Percentiles rank a stretch among this genome's conserved stretches.
These are phyloP conservation scores for Bombyx huttoni DNA, from an alignment of 2,888 invertebrate species.

Conservation along the genomic window DNA sequence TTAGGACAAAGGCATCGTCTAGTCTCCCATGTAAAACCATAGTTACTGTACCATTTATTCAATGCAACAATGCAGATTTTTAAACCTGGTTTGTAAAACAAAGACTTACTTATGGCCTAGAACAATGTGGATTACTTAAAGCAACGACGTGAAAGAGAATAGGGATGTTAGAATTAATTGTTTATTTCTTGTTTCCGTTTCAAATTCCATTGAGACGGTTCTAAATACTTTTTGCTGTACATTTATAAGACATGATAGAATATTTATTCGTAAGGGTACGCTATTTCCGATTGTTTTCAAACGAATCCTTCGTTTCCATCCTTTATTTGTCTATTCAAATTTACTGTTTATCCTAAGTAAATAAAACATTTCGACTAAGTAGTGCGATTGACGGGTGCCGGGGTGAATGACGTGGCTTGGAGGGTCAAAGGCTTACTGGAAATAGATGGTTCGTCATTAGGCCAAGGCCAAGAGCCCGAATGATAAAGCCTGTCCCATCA, in stretches of 20 bases:
- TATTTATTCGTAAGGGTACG: background rate
- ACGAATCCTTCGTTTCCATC: background rate
- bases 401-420: slow-evolving; percentile 20
- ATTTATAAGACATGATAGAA: too few relatives aligned
- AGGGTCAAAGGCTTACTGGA: slow-evolving; percentile 40
- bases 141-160: background rate
- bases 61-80: too few relatives aligned
- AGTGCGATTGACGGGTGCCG: slow-evolving; percentile 47
- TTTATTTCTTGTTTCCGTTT: background rate
- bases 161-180: background rate
- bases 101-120: background rate
- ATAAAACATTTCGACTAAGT: slow-evolving; percentile 42
- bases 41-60: too few relatives aligned
- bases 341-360: slow-evolving; percentile 18
- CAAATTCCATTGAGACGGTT: background rate
- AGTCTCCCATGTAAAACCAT: too few relatives aligned
- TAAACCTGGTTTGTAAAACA: background rate
- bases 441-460: slow-evolving; percentile 58
- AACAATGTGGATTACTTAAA: background rate
- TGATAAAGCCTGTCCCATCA: slow-evolving; percentile 34
- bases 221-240: too few relatives aligned
- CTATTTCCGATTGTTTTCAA: background rate
- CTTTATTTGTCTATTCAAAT: slow-evolving; percentile 4
- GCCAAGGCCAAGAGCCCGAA: slow-evolving; percentile 51
- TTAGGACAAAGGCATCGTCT: too few relatives aligned